Evolutionary conservation across 2,797 vertebrate species (phyloP), one percentile per base, ranked within the genome.

Genomic region (Aselliscus stoliczkanus): DNA sequence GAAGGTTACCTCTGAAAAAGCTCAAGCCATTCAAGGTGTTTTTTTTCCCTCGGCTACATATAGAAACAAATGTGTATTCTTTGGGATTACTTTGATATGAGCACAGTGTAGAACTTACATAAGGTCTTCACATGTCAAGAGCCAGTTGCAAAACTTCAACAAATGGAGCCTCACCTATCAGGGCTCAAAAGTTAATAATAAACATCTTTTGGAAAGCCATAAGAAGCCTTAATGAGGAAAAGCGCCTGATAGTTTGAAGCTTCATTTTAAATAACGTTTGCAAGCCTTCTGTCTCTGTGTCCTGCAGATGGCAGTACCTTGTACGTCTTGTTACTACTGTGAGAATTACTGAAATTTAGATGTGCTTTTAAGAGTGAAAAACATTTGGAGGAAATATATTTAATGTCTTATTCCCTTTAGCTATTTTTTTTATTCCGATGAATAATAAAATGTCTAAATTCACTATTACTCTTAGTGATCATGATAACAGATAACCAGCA

Each of bases 301-400:
- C 97, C 97, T 98, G 97, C 91, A 97, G 97, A 79, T 96, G 97
- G 97, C 97, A 95, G 96, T 97, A 93, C 93, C 83, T 96, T 95
- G 94, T 91, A 25, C 10, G 82, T 27, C 70, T 79, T 91, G 62
- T 82, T 96, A 65, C 34, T 70, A 34, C 47, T 42, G 14, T 58
- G 65, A 90, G 56, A 47, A 23, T 84, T 76, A 42, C 1, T 92
- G 79, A 31, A 60, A 90, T 93, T 83, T 65, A 60, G 27, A 47
- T 97, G 76, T 95, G 60, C 69, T 72, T 93, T 87, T 89, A 88
- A 94, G 75, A 90, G 67, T 86, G 65, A 54, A n/a, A 89, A 91
- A 13, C 12, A 31, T 88, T 75, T 58, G 72, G n/a, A 84, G 50
- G 52, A 82, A 64, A 39, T 90, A 17, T 60, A 73, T 82, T 80